Evolutionary conservation across 1,140 invertebrate genomes (phyloP).

Genomic region (Acromyrmex charruanus): DNA sequence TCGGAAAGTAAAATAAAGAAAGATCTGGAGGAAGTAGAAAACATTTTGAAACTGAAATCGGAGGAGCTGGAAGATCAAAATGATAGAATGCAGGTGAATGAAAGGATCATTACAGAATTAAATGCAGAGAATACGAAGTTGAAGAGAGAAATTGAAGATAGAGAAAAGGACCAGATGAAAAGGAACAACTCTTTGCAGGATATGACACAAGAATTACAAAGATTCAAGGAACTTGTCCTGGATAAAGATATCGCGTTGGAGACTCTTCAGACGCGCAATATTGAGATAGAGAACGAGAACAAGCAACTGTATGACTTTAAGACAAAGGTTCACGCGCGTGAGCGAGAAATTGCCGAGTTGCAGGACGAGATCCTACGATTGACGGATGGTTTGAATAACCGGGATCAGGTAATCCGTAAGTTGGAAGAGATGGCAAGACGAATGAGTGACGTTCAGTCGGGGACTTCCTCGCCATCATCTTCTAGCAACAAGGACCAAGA

Average conservation of each 20-base stretch:
- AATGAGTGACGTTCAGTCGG: slow-evolving; percentile 71
- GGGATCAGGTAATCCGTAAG: slow-evolving; percentile 78
- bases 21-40: slow-evolving; percentile 87
- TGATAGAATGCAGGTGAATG: slow-evolving; percentile 87
- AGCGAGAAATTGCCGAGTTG: slow-evolving; percentile 73
- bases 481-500: slow-evolving; percentile 85
- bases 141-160: slow-evolving; percentile 84
- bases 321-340: slow-evolving; percentile 74
- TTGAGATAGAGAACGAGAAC: slow-evolving; percentile 81
- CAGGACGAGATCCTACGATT: slow-evolving; percentile 80
- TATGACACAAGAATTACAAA: slow-evolving; percentile 78
- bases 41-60: slow-evolving; percentile 86
- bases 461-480: slow-evolving; percentile 71
- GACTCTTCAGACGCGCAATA: slow-evolving; percentile 79
- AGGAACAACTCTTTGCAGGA: slow-evolving; percentile 69
- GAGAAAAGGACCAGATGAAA: slow-evolving; percentile 70
- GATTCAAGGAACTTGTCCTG: slow-evolving; percentile 76
- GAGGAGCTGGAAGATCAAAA: slow-evolving; percentile 88
- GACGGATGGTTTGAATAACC: slow-evolving; percentile 79
- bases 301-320: slow-evolving; percentile 80
- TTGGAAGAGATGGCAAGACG: slow-evolving; percentile 81
- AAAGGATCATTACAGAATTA: slow-evolving; percentile 88
- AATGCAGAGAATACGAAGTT: slow-evolving; percentile 87
- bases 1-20: slow-evolving; percentile 88
- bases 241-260: slow-evolving; percentile 82